Evolutionary conservation across 2,888 invertebrate species (phyloP).

Genomic region (Hydroisotoma schaefferi): DNA sequence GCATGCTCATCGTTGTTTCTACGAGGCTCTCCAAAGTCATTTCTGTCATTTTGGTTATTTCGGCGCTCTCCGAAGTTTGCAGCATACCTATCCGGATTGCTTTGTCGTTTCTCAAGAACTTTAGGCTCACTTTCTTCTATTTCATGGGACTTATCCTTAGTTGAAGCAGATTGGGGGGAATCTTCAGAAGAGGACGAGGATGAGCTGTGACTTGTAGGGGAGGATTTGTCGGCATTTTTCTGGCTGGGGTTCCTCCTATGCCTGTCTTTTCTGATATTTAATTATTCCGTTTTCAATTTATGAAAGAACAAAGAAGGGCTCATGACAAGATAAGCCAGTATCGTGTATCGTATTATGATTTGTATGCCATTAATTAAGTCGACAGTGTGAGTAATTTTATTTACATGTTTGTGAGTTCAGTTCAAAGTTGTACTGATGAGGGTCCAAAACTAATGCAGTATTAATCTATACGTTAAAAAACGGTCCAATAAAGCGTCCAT

Average conservation of each 20-base stretch:
- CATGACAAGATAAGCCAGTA: too few relatives aligned
- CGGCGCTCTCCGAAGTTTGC: slow-evolving; percentile 37
- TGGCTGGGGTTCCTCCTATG: slow-evolving; percentile 26
- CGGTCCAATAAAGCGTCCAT: too few relatives aligned
- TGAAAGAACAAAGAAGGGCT: too few relatives aligned
- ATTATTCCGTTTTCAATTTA: too few relatives aligned
- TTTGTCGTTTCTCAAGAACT: slow-evolving; percentile 39
- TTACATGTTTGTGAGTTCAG: too few relatives aligned
- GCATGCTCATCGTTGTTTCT: slow-evolving; percentile 7
- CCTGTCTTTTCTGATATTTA: slow-evolving; percentile 21
- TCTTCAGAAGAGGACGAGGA: slow-evolving; percentile 11
- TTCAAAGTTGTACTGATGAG: too few relatives aligned
- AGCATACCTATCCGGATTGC: slow-evolving; percentile 53
- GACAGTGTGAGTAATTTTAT: too few relatives aligned
- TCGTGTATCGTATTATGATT: too few relatives aligned
- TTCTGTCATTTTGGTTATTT: slow-evolving; percentile 12
- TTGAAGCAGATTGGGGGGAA: neutral
- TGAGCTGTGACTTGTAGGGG: neutral
- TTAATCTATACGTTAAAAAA: too few relatives aligned
- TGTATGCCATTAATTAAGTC: too few relatives aligned
- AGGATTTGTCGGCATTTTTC: neutral
- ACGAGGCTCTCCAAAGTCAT: neutral
- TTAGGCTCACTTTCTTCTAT: slow-evolving; percentile 27
- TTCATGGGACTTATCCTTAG: slow-evolving; percentile 7
- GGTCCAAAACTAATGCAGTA: too few relatives aligned